phyloP scores from a whole-genome alignment of 2,113 vertebrate genomes.

The Theristicus caerulescens region DNA sequence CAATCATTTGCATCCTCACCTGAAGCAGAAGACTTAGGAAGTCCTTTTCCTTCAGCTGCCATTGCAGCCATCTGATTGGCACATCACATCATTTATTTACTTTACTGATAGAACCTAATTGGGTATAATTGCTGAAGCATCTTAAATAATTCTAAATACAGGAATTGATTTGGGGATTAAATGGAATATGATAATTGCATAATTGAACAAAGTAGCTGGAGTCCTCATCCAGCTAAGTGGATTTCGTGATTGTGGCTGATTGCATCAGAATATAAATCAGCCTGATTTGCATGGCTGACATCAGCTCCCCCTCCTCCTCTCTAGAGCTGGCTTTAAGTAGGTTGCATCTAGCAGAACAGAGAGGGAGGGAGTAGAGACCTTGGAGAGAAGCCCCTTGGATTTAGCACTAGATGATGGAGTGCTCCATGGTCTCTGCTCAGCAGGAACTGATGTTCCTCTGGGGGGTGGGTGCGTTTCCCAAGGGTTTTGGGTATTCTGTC shows the following conservation, averaged over 20 bases:
- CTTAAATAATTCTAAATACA: slow-evolving; percentile 72
- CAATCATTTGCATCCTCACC: neutral
- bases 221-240: slow-evolving; percentile 62
- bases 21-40: neutral
- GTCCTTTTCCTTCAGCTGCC: slow-evolving; percentile 32
- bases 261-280: slow-evolving; percentile 69
- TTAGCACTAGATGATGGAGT: neutral
- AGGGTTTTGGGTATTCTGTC: neutral
- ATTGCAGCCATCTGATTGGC: slow-evolving; percentile 38
- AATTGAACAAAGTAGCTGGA: slow-evolving; percentile 69
- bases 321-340: neutral
- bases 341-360: neutral
- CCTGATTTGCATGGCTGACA: slow-evolving; percentile 30
- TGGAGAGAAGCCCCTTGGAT: neutral
- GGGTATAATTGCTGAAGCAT: slow-evolving; percentile 67
- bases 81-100: slow-evolving; percentile 57
- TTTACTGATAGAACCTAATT: slow-evolving; percentile 62
- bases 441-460: neutral
- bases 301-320: neutral
- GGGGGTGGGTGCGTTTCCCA: neutral
- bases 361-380: neutral
- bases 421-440: neutral
- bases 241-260: slow-evolving; percentile 64
- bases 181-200: slow-evolving; percentile 69
- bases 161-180: slow-evolving; percentile 71